Evolutionary conservation across 2,113 vertebrate species (phyloP).

Genomic region (Cettia cetti): DNA sequence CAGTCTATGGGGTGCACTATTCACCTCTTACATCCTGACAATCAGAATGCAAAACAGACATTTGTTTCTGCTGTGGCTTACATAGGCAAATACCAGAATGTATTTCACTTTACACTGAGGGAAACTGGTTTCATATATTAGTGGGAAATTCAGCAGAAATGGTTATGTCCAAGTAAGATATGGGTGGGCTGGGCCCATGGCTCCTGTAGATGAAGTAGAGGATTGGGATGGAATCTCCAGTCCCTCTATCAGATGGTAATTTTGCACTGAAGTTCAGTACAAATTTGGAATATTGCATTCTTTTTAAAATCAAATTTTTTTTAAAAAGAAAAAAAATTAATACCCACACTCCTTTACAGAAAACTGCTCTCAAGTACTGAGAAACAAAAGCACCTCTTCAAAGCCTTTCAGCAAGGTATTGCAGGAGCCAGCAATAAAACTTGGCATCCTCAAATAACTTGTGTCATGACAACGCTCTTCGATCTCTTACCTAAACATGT

Average conservation of each 20-base stretch:
- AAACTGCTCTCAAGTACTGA: neutral
- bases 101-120: neutral
- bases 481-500: neutral
- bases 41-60: neutral
- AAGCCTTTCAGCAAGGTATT: neutral
- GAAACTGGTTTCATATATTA: neutral
- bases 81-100: neutral
- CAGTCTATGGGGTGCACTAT: fast-evolving
- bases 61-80: neutral
- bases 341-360: neutral
- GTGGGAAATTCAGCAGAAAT: neutral
- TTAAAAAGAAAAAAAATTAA: neutral
- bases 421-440: neutral
- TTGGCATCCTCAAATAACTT: neutral
- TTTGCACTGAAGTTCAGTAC: neutral
- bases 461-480: neutral
- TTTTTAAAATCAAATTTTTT: neutral
- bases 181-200: neutral
- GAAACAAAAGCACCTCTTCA: neutral
- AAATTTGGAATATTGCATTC: neutral
- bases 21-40: neutral
- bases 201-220: neutral
- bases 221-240: neutral
- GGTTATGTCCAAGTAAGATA: neutral
- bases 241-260: neutral